Percentiles rank a stretch among this genome's conserved stretches.
These are phyloP conservation scores for Steinernema hermaphroditum DNA, from an alignment of 2,888 invertebrate genomes.

Conservation along the genomic window DNA sequence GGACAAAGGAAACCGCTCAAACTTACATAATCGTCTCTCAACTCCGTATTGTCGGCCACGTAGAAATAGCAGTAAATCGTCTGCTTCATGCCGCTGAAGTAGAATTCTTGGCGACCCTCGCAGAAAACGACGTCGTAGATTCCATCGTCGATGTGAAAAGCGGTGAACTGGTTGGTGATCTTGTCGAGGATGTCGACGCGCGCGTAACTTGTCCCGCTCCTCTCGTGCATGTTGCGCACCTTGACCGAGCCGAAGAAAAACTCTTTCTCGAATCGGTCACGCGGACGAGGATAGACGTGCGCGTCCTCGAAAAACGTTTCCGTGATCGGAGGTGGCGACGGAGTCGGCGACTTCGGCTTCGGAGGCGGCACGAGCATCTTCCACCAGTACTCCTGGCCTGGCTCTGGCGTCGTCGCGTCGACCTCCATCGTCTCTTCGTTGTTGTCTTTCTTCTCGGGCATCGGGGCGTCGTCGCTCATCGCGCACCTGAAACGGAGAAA, in stretches of 20 bases:
- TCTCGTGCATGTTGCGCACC: not conserved
- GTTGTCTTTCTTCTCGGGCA: not conserved
- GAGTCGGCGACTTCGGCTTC: not conserved
- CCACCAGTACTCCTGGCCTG: not conserved
- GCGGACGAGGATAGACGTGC: slow-evolving; percentile 18
- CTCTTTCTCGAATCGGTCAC: slow-evolving; percentile 10
- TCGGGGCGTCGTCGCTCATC: not conserved
- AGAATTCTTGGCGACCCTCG: slow-evolving; percentile 21
- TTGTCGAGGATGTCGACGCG: slow-evolving; percentile 14
- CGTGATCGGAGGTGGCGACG: not conserved
- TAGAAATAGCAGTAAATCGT: slow-evolving; percentile 17
- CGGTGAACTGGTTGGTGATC: not conserved
- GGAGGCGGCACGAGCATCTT: not conserved
- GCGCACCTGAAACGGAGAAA: not conserved
- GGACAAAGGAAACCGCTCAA: not conserved
- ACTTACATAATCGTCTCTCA: not conserved
- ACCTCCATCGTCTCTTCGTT: slow-evolving; percentile 20
- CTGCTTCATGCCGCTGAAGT: slow-evolving; percentile 29
- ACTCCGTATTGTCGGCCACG: not conserved
- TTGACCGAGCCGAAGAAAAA: slow-evolving; percentile 14
- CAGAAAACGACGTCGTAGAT: slow-evolving; percentile 25
- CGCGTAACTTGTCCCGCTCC: not conserved
- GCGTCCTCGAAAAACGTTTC: not conserved
- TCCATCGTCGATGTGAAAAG: slow-evolving; percentile 14
- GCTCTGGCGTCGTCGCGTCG: not conserved